phyloP scores from a whole-genome alignment of 2,888 invertebrate genomes.

The Imbricaverruca yamaguchii region DNA sequence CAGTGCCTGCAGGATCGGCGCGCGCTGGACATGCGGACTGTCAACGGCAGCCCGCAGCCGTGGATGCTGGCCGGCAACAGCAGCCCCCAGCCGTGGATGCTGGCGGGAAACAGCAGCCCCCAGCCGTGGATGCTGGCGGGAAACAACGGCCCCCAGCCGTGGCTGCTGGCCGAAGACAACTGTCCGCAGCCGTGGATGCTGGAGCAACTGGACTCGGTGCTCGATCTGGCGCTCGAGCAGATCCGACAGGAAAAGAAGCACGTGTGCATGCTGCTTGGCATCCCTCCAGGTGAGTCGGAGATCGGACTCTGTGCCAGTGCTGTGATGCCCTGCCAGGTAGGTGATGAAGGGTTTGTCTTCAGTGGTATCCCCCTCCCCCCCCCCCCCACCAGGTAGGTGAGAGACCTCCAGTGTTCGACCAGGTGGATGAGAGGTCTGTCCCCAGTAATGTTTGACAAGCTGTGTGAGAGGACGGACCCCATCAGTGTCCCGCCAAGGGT shows the following conservation, averaged over 20 bases:
- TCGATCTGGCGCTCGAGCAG: constrained; percentile 73
- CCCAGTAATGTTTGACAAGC: background rate
- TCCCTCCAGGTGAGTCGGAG: constrained; percentile 65
- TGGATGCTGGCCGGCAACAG: background rate
- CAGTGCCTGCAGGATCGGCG: constrained; percentile 71
- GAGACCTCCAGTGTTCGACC: background rate
- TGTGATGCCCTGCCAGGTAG: too few relatives aligned
- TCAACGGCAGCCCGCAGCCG: constrained; percentile 49
- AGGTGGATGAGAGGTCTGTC: background rate
- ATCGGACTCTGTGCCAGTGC: too few relatives aligned
- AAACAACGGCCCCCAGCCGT: too few relatives aligned
- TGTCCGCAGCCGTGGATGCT: constrained; percentile 22
- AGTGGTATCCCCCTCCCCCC: background rate
- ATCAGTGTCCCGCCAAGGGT: too few relatives aligned
- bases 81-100: constrained; percentile 44
- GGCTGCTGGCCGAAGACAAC: too few relatives aligned
- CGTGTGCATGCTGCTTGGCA: constrained; percentile 74
- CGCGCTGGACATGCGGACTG: constrained; percentile 69
- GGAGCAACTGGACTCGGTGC: constrained; percentile 36
- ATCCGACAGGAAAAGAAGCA: constrained; percentile 75
- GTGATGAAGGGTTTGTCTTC: background rate
- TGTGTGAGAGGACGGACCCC: too few relatives aligned
- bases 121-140: too few relatives aligned
- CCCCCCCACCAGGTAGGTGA: background rate
- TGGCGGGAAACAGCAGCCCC: constrained; percentile 44